Base-by-base conservation (phyloP, 2,888 invertebrate species). In the Ichneumon xanthorius region DNA sequence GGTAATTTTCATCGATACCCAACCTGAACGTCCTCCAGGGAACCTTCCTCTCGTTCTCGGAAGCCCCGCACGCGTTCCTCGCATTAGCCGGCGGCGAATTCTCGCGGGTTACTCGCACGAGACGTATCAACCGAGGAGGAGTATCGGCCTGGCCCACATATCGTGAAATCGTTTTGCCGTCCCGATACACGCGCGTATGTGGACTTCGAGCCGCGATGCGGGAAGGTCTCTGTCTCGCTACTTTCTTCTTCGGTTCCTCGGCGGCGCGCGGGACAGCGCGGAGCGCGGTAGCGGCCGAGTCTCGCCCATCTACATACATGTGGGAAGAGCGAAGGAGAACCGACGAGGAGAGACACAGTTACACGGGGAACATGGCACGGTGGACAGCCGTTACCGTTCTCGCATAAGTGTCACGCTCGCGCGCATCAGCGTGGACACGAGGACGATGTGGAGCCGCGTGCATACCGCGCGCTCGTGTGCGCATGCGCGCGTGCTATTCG, bases 341-440 rank as follows among this genome's bases (percentile, higher is more conserved):
- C 33, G 45, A 50, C 50, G 80, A 65, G 78, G 37, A 85, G 82
- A 75, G 82, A 75, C 73, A 82, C 79, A 82, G 82, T 76, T 82
- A 85, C 63, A 55, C 45, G 45, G 48, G 50, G 76, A 73, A 70
- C 68, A 71, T 53, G 65, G 73, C 72, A 73, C 70, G 76, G 45
- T 26, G 75, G 70, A 70, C 70, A 75, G 67, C 78, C 85, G 85
- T 85, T 85, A 82, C 85, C 82, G 82, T 85, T 85, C 82, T 82
- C 80, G 76, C 80, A 77, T 76, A 85, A 85, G 85, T 85, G 85
- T 85, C 82, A 85, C 85, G 72, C 80, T 78, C 81, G 85, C 85
- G 84, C 76, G 78, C 72, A 85, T 82, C 82, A 77, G 33, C 63
- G 82, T 79, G 48, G 77, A 65, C 79, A 68, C 55, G 65, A 79